Conservation (phyloP, 2,888 invertebrate genomes). For the Lacanobia oleracea region DNA sequence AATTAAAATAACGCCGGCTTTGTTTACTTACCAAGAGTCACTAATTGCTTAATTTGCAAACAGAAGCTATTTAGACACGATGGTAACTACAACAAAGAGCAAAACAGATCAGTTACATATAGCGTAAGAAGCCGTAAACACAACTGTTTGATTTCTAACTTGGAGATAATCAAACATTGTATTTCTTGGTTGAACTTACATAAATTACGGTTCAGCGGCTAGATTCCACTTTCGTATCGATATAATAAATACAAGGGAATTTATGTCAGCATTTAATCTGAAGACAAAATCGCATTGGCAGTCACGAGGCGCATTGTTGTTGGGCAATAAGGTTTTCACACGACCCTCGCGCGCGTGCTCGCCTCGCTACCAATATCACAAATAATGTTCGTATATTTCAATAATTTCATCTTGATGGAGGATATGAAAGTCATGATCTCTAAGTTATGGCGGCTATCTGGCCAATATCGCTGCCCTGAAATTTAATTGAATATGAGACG, state of each 20-base stretch:
- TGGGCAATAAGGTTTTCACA: slow-evolving; percentile 84
- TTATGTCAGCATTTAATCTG: slow-evolving; percentile 88
- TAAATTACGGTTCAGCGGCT: slow-evolving; percentile 66
- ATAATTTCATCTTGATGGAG: slow-evolving; percentile 78
- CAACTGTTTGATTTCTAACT: slow-evolving; percentile 56
- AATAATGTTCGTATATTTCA: slow-evolving; percentile 77
- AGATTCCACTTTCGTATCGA: slow-evolving; percentile 77
- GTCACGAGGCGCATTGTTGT: slow-evolving; percentile 87
- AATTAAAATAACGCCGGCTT: slow-evolving; percentile 75
- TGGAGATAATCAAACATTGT: slow-evolving; percentile 66
- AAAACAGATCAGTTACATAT: slow-evolving; percentile 32
- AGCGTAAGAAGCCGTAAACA: slow-evolving; percentile 49
- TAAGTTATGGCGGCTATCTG: slow-evolving; percentile 61
- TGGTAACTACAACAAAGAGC: slow-evolving; percentile 18
- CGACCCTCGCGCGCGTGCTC: slow-evolving; percentile 81
- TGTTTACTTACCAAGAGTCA: slow-evolving; percentile 68
- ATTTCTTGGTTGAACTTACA: slow-evolving; percentile 63
- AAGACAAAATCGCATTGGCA: slow-evolving; percentile 82
- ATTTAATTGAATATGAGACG: slow-evolving; percentile 50
- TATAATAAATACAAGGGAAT: slow-evolving; percentile 86
- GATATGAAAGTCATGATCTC: slow-evolving; percentile 60
- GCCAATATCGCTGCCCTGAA: slow-evolving; percentile 59
- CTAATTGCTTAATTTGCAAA: slow-evolving; percentile 70
- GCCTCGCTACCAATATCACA: slow-evolving; percentile 77
- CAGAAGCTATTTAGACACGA: slow-evolving; percentile 13